Evolutionary conservation across 2,888 invertebrate species (phyloP).

Genomic region (Ornithoptera alexandrae): DNA sequence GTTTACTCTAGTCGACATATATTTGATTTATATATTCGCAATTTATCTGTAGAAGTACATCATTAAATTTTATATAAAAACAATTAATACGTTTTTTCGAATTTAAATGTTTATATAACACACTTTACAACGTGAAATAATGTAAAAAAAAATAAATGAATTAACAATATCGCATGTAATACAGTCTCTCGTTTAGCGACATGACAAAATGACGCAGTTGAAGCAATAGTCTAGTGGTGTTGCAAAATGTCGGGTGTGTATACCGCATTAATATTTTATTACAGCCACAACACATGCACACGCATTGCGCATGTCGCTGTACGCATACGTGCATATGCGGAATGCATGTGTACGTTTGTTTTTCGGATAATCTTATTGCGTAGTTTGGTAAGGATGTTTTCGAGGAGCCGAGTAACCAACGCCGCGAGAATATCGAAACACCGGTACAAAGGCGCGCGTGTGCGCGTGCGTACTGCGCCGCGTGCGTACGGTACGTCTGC

Average conservation of each 20-base stretch:
- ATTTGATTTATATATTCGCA: no score
- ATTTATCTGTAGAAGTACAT: no score
- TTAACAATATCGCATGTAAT: constrained; percentile 6
- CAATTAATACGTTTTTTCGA: neutral
- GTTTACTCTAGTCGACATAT: no score
- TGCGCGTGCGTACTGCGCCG: constrained; percentile 66
- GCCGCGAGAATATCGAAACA: constrained; percentile 25
- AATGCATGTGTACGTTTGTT: constrained; percentile 32
- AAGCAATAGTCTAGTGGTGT: constrained; percentile 19
- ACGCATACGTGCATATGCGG: constrained; percentile 28
- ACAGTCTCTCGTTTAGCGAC: constrained; percentile 16
- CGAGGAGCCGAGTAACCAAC: constrained; percentile 29
- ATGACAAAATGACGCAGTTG: constrained; percentile 28
- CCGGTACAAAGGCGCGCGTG: constrained; percentile 40
- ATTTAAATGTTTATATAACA: neutral
- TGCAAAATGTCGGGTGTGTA: constrained; percentile 29
- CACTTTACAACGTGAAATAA: neutral
- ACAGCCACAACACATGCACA: constrained; percentile 23
- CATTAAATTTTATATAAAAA: neutral
- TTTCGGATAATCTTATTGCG: constrained; percentile 27
- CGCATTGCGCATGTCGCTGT: constrained; percentile 20
- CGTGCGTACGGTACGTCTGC: constrained; percentile 54
- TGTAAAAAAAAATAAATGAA: neutral
- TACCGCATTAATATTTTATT: constrained; percentile 33
- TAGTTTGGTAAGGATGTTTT: constrained; percentile 27